A percentile compares a stretch with the other conserved stretches of the same genome.
Conservation (phyloP, 2,888 invertebrate species). For the Catotricha subobsoleta region DNA sequence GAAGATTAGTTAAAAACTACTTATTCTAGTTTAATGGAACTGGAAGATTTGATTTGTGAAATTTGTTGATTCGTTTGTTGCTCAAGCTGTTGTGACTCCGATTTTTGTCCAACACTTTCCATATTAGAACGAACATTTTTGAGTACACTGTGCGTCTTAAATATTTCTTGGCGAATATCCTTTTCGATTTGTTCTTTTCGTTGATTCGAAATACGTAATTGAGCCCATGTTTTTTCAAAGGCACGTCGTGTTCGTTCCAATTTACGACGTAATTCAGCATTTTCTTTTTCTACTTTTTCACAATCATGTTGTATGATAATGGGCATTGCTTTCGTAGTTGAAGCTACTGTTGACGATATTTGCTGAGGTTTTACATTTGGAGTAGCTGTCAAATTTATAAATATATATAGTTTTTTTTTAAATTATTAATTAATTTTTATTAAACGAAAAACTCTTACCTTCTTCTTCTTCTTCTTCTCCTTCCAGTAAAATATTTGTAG, state of each 20-base stretch:
- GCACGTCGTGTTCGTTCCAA: conserved; percentile 52
- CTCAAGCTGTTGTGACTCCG: neutral
- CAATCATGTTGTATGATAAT: conserved; percentile 21
- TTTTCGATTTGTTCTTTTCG: conserved; percentile 67
- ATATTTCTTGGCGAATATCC: conserved; percentile 63
- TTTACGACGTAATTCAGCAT: conserved; percentile 49
- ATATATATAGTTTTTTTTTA: neutral
- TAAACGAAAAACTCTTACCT: too few relatives aligned
- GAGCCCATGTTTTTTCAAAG: conserved; percentile 57
- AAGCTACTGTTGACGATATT: conserved; percentile 2
- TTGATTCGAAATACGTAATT: conserved; percentile 57
- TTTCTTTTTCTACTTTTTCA: conserved; percentile 41
- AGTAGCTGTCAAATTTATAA: too few relatives aligned
- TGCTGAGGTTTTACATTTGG: neutral
- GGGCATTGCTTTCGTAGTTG: neutral
- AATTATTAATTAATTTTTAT: too few relatives aligned
- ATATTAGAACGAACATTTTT: conserved; percentile 57
- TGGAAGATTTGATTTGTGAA: too few relatives aligned
- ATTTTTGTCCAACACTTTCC: conserved; percentile 25
- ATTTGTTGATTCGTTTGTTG: too few relatives aligned
- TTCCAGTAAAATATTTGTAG: conserved; percentile 8
- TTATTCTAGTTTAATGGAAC: too few relatives aligned
- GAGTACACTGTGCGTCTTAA: conserved; percentile 59
- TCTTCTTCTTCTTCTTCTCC: neutral
- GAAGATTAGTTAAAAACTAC: too few relatives aligned